A percentile compares a stretch with the other conserved stretches of the same genome.
Evolutionary conservation across 2,797 vertebrate genomes (phyloP).

Genomic region (Etheostoma perlongum): DNA sequence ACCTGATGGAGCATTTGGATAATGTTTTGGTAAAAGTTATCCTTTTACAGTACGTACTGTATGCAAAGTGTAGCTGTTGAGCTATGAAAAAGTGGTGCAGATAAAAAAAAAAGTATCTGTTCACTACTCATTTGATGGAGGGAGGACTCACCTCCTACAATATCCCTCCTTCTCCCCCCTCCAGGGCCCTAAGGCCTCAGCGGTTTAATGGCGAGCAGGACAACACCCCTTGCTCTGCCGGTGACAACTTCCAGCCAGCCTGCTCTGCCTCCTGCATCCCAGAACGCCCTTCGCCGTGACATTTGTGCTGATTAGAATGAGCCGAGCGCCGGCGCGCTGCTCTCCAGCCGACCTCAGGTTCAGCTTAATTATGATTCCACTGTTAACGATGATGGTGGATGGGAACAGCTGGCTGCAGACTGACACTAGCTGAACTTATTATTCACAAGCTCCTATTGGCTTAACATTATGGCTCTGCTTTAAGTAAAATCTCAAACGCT

Average conservation of each 20-base stretch:
- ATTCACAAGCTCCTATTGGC: constrained; percentile 56
- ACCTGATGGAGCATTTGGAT: background rate
- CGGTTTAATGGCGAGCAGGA: background rate
- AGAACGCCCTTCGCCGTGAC: constrained; percentile 42
- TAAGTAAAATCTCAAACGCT: constrained; percentile 59
- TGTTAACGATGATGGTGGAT: constrained; percentile 58
- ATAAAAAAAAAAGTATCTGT: background rate
- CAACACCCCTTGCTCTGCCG: background rate
- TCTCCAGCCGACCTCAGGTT: constrained; percentile 49
- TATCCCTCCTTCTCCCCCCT: background rate
- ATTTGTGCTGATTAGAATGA: constrained; percentile 56
- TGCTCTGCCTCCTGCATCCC: constrained; percentile 18
- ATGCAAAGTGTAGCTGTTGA: background rate
- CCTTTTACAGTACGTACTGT: too few relatives aligned
- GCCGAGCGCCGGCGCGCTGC: constrained; percentile 17
- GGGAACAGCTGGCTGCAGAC: constrained; percentile 48
- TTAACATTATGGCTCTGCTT: constrained; percentile 44
- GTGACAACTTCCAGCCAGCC: constrained; percentile 20
- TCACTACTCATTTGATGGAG: background rate
- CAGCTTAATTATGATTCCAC: constrained; percentile 58
- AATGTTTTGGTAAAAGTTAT: background rate
- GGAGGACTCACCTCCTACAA: background rate
- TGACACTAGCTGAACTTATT: constrained; percentile 61
- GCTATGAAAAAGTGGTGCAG: background rate
- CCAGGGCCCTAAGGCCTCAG: background rate